Evolutionary conservation across 2,888 invertebrate species (phyloP), one percentile per base, ranked within the genome.

Genomic region (Eudasyphora cyanicolor): DNA sequence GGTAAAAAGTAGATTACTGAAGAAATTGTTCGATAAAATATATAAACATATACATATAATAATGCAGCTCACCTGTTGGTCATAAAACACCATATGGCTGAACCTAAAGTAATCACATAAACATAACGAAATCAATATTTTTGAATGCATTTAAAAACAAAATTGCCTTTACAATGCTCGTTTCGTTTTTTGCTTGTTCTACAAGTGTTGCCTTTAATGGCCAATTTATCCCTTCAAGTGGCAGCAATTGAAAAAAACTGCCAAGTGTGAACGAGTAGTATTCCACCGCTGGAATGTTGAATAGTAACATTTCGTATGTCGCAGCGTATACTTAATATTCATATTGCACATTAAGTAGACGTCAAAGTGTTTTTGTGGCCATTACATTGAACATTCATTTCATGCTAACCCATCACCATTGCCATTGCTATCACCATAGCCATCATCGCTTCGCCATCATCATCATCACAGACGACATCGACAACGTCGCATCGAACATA

Each of bases 341-440:
- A 67, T 67, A 67, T 42, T 67, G 67, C 67, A 42, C 67, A 67
- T 67, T 67, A 42, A 67, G 67, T 67, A 67, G 35, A 67, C 67
- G 67, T 67, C 67, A 67, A 67, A 67, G 38, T 67, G 67, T 38
- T 67, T 67, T 67, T 67, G 38, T 24, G 67, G 67, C 67, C 67
- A 67, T 67, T 67, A 67, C 38, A 67, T 67, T 67, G 42, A 67
- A 67, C 38, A 67, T 67, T 67, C 67, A 67, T 67, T 67, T 42
- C 60, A 60, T 60, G 29, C 8, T 24, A n/a, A 5, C 12, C 29
- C 60, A 60, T 27, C 27, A n/a, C 12, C 54, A 8, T 49, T 8
- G 29, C 7, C 14, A n/a, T 14, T 27, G 19, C 12, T 27, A 27
- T 27, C 57, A 38, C 10, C 38, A 49, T 19, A 49, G 49, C n/a